phyloP scores from a whole-genome alignment of 2,888 invertebrate species.

The Kuschelorhynchus macadamiae region DNA sequence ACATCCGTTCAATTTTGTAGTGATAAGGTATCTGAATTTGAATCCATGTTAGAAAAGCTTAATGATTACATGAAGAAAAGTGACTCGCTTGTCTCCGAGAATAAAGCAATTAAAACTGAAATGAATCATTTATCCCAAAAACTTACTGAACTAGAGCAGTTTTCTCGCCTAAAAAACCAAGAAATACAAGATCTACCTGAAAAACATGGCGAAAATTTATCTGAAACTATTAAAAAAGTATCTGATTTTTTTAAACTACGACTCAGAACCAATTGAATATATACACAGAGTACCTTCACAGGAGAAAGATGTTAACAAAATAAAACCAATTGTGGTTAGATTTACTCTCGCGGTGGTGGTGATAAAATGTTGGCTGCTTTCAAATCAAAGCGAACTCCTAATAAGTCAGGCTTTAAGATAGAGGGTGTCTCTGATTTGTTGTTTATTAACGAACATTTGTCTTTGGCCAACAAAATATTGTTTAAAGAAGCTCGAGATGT shows the following conservation, averaged over 20 bases:
- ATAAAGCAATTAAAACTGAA: neutral
- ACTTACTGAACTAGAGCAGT: neutral
- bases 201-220: neutral
- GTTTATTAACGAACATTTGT: slow-evolving; percentile 1
- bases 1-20: neutral
- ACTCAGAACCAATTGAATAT: neutral
- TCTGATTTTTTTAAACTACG: neutral
- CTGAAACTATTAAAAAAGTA: neutral
- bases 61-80: neutral
- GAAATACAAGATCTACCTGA: slow-evolving; percentile 1
- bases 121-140: neutral
- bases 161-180: neutral
- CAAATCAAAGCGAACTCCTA: neutral
- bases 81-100: neutral
- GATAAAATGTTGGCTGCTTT: neutral
- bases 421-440: neutral
- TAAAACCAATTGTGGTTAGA: neutral
- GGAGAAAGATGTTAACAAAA: neutral
- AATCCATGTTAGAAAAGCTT: neutral
- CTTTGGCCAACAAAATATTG: neutral
- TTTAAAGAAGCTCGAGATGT: neutral
- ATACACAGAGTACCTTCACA: neutral
- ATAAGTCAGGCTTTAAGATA: neutral
- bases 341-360: neutral
- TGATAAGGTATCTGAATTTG: neutral